Evolutionary conservation across 1,140 invertebrate genomes (phyloP).

Genomic region (Samia ricini): DNA sequence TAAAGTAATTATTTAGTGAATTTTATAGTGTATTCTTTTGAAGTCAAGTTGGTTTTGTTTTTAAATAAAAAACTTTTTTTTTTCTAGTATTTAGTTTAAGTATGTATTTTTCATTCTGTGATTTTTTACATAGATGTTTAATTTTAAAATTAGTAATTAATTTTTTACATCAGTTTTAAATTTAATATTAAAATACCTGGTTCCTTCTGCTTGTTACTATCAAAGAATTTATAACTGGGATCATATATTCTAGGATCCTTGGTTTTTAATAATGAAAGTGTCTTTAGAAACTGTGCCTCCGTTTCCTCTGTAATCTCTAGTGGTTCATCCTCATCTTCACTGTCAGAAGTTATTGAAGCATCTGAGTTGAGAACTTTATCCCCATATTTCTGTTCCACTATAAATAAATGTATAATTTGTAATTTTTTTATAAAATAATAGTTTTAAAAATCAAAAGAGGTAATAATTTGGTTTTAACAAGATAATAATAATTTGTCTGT

Average conservation of each 20-base stretch:
- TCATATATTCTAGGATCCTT: slow-evolving; percentile 95
- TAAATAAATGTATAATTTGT: slow-evolving; percentile 15
- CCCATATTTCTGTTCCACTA: slow-evolving; percentile 71
- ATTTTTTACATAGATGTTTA: neutral
- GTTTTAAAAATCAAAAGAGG: neutral
- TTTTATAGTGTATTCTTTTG: no score
- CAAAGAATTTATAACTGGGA: slow-evolving; percentile 86
- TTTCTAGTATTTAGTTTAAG: no score
- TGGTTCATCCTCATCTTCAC: slow-evolving; percentile 65
- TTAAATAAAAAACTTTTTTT: no score
- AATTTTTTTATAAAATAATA: slow-evolving; percentile 12
- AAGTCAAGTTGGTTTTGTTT: no score
- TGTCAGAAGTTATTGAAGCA: slow-evolving; percentile 44
- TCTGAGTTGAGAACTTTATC: slow-evolving; percentile 44
- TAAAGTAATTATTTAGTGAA: no score
- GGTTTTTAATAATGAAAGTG: slow-evolving; percentile 89
- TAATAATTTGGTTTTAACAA: no score
- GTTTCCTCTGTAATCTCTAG: slow-evolving; percentile 76
- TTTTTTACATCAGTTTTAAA: neutral
- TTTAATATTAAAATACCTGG: slow-evolving; percentile 34
- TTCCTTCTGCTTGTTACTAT: slow-evolving; percentile 61
- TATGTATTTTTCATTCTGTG: no score
- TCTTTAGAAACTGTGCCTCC: slow-evolving; percentile 92
- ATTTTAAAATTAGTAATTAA: neutral
- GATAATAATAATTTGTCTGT: neutral